Evolutionary conservation across 2,113 vertebrate species (phyloP).

Genomic region (Noturus placidus): DNA sequence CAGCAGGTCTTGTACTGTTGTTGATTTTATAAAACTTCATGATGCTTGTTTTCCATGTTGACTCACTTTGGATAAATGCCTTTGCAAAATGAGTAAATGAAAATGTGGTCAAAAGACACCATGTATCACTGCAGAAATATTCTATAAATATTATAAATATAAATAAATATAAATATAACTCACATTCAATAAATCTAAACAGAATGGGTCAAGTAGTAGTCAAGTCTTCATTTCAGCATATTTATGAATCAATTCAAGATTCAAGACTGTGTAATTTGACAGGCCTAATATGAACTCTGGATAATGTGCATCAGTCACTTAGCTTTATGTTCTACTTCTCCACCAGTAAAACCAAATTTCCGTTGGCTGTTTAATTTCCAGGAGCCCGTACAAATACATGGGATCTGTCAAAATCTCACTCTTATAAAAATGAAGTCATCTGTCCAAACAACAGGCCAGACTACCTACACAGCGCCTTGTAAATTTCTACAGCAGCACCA

Average conservation of each 20-base stretch:
- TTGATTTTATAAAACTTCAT: neutral
- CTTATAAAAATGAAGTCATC: conserved; percentile 23
- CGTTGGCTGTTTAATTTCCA: conserved; percentile 8
- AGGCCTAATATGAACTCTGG: conserved; percentile 16
- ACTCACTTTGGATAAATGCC: neutral
- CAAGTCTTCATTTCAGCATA: neutral
- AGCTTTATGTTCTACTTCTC: neutral
- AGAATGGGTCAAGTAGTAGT: neutral
- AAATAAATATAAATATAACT: no score
- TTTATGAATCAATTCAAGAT: conserved; percentile 13
- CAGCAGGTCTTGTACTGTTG: neutral
- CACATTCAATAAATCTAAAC: neutral
- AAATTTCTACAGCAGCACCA: no score
- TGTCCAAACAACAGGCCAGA: no score
- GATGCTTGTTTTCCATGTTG: neutral
- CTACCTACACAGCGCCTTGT: no score
- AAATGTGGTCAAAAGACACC: neutral
- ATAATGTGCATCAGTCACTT: neutral
- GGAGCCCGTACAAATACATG: neutral
- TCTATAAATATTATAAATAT: neutral
- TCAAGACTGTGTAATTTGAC: neutral
- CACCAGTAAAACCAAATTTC: neutral
- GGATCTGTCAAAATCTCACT: conserved; percentile 5
- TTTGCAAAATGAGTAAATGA: neutral
- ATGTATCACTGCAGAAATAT: neutral